A percentile compares a stretch with the other conserved stretches of the same genome.
phyloP scores from a whole-genome alignment of 2,888 invertebrate genomes.

The Mimachlamys varia region DNA sequence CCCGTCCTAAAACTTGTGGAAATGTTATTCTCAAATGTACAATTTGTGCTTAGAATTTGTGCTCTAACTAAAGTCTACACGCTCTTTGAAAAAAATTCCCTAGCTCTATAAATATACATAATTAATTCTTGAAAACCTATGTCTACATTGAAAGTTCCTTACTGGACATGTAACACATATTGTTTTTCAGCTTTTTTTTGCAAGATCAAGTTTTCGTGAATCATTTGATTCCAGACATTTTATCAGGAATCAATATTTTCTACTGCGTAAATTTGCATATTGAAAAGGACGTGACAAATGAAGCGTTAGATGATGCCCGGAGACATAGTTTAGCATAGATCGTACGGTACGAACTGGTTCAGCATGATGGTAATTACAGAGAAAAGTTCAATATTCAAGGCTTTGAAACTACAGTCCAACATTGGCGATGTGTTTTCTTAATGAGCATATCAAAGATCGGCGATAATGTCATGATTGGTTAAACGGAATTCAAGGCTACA shows the following conservation, averaged over 20 bases:
- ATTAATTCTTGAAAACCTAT: too few relatives aligned
- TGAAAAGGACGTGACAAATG: not conserved
- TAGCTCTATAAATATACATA: too few relatives aligned
- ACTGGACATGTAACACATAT: too few relatives aligned
- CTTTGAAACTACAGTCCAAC: not conserved
- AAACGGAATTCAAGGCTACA: not conserved
- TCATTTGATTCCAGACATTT: too few relatives aligned
- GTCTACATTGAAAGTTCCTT: too few relatives aligned
- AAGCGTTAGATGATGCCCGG: not conserved
- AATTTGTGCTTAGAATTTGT: too few relatives aligned
- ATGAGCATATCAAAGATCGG: slow-evolving; percentile 14
- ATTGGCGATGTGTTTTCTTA: not conserved
- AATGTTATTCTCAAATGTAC: too few relatives aligned
- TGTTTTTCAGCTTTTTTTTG: too few relatives aligned
- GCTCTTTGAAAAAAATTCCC: too few relatives aligned
- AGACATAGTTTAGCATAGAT: not conserved
- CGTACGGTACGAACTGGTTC: not conserved
- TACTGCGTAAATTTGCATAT: not conserved
- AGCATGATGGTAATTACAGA: not conserved
- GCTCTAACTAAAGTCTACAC: too few relatives aligned
- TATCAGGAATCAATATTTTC: not conserved
- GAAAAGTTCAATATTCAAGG: not conserved
- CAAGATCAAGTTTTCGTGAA: too few relatives aligned
- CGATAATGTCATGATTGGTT: not conserved
- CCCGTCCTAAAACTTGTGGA: too few relatives aligned